These are phyloP conservation scores for Aphaenogaster rudis DNA, from an alignment of 1,140 invertebrate species.

Conservation along the genomic window DNA sequence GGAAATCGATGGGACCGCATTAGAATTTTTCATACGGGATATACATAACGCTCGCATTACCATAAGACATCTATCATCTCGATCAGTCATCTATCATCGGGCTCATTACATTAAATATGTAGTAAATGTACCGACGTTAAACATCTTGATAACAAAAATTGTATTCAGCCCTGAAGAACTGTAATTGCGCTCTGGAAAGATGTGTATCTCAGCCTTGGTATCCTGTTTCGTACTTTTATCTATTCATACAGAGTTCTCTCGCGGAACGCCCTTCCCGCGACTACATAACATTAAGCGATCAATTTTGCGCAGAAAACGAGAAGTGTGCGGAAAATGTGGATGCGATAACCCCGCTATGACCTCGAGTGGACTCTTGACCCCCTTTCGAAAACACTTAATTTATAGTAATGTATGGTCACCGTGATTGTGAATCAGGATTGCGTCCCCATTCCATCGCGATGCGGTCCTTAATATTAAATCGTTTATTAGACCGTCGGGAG, in stretches of 20 bases:
- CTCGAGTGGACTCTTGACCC: conserved; percentile 75
- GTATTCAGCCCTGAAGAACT: neutral
- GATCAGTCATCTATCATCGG: conserved; percentile 19
- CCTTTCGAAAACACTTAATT: conserved; percentile 69
- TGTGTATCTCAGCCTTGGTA: neutral
- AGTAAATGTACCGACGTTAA: neutral
- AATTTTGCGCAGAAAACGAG: conserved; percentile 45
- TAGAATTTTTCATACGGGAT: conserved; percentile 39
- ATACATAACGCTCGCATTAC: conserved; percentile 10
- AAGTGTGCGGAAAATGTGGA: conserved; percentile 45
- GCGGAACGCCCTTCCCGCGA: neutral
- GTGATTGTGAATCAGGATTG: conserved; percentile 59
- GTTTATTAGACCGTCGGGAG: conserved; percentile 21
- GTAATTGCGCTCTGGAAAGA: neutral
- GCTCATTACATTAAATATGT: conserved; percentile 18
- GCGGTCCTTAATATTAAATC: conserved; percentile 34
- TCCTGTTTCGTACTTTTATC: conserved; percentile 21
- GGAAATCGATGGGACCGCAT: conserved; percentile 39
- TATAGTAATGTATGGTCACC: conserved; percentile 51
- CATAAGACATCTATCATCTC: conserved; percentile 33
- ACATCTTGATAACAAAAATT: neutral
- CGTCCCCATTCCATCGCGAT: neutral
- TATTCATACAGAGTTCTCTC: conserved; percentile 21
- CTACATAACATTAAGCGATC: conserved; percentile 37
- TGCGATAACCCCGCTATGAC: conserved; percentile 65